Evolutionary conservation across 2,113 vertebrate genomes (phyloP).

Genomic region (Festucalex cinctus): DNA sequence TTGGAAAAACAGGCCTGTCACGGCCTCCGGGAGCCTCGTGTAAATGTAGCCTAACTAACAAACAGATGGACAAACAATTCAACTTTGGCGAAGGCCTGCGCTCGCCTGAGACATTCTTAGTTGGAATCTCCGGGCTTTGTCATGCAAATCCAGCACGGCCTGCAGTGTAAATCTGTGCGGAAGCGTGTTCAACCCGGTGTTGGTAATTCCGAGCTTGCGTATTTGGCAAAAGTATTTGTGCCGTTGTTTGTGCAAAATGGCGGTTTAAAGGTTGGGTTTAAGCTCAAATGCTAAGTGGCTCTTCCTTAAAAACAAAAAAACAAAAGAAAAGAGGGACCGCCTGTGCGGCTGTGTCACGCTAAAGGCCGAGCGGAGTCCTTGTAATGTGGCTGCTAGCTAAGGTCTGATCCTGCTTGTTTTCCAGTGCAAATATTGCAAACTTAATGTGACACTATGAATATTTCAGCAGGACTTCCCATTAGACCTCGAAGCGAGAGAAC

Average conservation of each 20-base stretch:
- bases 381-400: constrained; percentile 41
- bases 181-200: no score
- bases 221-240: no score
- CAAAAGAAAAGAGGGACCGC: constrained; percentile 2
- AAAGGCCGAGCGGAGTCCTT: constrained; percentile 37
- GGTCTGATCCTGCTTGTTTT: constrained; percentile 46
- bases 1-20: background rate
- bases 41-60: background rate
- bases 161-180: background rate
- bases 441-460: constrained; percentile 65
- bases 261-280: background rate
- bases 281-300: background rate
- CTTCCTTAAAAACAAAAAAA: background rate
- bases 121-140: background rate
- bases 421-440: constrained; percentile 61
- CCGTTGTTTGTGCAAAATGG: background rate
- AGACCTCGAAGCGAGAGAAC: constrained; percentile 37
- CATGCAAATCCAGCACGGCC: background rate
- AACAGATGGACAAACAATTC: background rate
- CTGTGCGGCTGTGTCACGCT: constrained; percentile 24
- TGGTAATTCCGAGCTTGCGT: no score
- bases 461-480: constrained; percentile 65
- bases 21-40: background rate
- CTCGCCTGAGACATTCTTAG: background rate
- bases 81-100: background rate